phyloP scores from a whole-genome alignment of 2,113 vertebrate genomes.

The Laterallus jamaicensis region DNA sequence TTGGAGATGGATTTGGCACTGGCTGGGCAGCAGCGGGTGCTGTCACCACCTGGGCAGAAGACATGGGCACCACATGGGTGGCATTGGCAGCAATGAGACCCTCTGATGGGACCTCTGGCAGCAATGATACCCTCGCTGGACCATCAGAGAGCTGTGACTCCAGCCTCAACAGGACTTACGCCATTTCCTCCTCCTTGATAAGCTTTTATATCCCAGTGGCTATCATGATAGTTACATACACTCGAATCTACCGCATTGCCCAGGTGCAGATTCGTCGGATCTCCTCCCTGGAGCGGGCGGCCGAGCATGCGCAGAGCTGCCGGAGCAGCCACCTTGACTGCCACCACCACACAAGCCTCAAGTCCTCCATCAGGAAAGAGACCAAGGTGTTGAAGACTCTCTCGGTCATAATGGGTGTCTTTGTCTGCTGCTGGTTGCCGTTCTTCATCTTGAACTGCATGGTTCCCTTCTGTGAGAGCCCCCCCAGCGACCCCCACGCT shows the following conservation, averaged over 20 bases:
- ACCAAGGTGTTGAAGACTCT: conserved; percentile 95
- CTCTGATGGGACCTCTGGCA: not conserved
- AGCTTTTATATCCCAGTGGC: conserved; percentile 97
- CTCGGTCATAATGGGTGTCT: conserved; percentile 93
- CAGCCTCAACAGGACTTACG: conserved; percentile 91
- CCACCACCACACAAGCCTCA: conserved; percentile 81
- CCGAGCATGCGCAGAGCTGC: conserved; percentile 87
- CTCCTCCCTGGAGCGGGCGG: conserved; percentile 89
- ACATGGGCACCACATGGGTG: conserved; percentile 54
- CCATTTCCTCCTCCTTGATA: conserved; percentile 93
- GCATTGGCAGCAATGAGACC: conserved; percentile 26
- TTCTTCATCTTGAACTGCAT: conserved; percentile 95
- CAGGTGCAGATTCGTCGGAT: conserved; percentile 91
- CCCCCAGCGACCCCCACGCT: conserved; percentile 61
- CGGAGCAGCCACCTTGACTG: conserved; percentile 75
- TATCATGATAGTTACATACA: conserved; percentile 95
- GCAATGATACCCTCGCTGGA: not conserved
- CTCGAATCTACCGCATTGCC: conserved; percentile 92
- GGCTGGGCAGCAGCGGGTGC: conserved; percentile 33
- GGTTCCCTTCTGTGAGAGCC: conserved; percentile 89
- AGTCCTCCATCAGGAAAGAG: conserved; percentile 88
- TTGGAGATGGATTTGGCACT: not conserved
- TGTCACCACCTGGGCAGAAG: conserved; percentile 43
- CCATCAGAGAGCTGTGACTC: conserved; percentile 85
- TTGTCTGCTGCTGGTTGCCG: conserved; percentile 95